A percentile compares a stretch with the other conserved stretches of the same genome.
These are phyloP conservation scores for Anoplopoma fimbria DNA, from an alignment of 2,113 vertebrate species.

Conservation along the genomic window DNA sequence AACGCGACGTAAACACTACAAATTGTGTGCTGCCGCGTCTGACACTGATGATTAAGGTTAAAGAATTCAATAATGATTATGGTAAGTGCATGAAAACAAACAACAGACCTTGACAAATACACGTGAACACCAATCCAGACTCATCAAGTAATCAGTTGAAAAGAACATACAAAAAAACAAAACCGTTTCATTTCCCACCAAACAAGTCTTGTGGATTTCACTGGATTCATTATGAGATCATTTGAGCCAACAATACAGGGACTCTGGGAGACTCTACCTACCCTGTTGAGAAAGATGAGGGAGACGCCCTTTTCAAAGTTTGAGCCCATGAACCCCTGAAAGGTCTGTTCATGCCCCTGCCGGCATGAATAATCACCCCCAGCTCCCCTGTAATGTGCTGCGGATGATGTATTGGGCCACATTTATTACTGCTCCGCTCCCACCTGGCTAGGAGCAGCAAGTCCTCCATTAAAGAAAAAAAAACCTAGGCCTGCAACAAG, in stretches of 20 bases:
- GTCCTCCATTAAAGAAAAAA: constrained; percentile 75
- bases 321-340: constrained; percentile 79
- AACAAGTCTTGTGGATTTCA: neutral
- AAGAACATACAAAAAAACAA: neutral
- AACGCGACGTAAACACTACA: constrained; percentile 53
- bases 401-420: constrained; percentile 82
- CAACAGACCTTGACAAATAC: constrained; percentile 52
- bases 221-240: constrained; percentile 13
- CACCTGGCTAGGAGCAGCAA: constrained; percentile 81
- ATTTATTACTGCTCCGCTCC: constrained; percentile 83
- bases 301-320: constrained; percentile 83
- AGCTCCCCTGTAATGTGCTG: constrained; percentile 79
- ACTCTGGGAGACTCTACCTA: constrained; percentile 44
- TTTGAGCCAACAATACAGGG: constrained; percentile 32
- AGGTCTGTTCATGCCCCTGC: constrained; percentile 81
- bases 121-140: constrained; percentile 37
- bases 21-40: constrained; percentile 52
- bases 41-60: constrained; percentile 72
- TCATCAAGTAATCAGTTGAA: constrained; percentile 55
- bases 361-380: constrained; percentile 83
- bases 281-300: constrained; percentile 71
- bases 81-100: constrained; percentile 58
- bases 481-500: constrained; percentile 50
- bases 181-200: constrained; percentile 14
- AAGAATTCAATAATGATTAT: constrained; percentile 64